These are phyloP conservation scores for Staurois parvus DNA, from an alignment of 2,797 vertebrate genomes.

Conservation along the genomic window DNA sequence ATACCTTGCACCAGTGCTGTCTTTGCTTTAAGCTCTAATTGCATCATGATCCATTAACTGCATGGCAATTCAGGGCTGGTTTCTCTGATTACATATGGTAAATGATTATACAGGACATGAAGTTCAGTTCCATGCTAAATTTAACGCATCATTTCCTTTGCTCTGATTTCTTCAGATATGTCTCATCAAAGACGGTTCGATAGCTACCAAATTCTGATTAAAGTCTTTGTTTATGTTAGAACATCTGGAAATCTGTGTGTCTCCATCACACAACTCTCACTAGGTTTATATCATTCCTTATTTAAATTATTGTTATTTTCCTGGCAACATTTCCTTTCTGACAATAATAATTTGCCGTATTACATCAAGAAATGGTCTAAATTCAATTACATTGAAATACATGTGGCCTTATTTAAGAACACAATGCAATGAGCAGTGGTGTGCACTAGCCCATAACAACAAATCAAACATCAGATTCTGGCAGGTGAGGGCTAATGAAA, in stretches of 20 bases:
- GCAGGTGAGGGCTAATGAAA: background rate
- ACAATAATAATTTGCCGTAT: slow-evolving; percentile 12
- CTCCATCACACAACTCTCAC: slow-evolving; percentile 27
- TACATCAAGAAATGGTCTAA: background rate
- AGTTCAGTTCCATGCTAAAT: slow-evolving; percentile 27
- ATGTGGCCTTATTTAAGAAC: background rate
- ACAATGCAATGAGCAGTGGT: background rate
- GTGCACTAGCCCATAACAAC: background rate
- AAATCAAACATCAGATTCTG: background rate
- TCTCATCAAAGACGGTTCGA: slow-evolving; percentile 16
- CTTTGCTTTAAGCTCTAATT: background rate
- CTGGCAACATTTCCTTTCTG: slow-evolving; percentile 15
- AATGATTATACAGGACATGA: slow-evolving; percentile 11
- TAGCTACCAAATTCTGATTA: slow-evolving; percentile 45
- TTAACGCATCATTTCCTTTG: slow-evolving; percentile 31
- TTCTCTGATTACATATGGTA: slow-evolving; percentile 14
- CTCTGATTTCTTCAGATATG: slow-evolving; percentile 24
- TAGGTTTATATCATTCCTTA: slow-evolving; percentile 5
- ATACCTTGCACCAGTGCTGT: slow-evolving; percentile 3
- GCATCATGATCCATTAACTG: slow-evolving; percentile 4
- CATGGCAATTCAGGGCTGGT: background rate
- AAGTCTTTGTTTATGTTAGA: slow-evolving; percentile 27
- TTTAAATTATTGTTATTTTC: slow-evolving; percentile 19
- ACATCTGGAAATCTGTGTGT: slow-evolving; percentile 34
- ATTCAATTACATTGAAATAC: background rate